Evolutionary conservation across 2,797 vertebrate genomes (phyloP).

Genomic region (Hemibagrus guttatus): DNA sequence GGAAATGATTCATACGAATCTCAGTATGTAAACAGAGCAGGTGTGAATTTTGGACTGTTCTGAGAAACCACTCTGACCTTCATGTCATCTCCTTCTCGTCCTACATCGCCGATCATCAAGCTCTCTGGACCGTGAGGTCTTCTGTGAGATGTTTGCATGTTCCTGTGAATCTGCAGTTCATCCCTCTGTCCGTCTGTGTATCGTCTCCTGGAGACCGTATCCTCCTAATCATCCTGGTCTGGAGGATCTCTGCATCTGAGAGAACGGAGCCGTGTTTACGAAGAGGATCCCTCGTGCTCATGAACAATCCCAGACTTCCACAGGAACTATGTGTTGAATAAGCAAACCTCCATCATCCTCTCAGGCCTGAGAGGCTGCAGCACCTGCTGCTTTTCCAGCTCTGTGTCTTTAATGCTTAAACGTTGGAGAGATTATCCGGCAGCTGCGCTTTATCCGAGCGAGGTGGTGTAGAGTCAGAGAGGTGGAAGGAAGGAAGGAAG

Average conservation of each 20-base stretch:
- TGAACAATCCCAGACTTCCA: conserved; percentile 30
- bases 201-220: conserved; percentile 4
- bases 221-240: neutral
- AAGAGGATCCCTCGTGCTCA: conserved; percentile 13
- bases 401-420: neutral
- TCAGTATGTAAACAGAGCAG: neutral
- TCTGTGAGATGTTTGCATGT: neutral
- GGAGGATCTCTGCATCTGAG: neutral
- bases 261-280: conserved; percentile 35
- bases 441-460: neutral
- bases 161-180: neutral
- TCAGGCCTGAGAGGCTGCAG: neutral
- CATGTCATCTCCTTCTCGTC: neutral
- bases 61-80: neutral
- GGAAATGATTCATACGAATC: neutral
- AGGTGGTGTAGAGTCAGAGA: neutral
- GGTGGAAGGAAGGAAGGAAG: neutral
- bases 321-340: conserved; percentile 30
- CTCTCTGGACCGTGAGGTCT: neutral
- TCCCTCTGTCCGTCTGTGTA: neutral
- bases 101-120: neutral
- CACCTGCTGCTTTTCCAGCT: neutral
- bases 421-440: neutral
- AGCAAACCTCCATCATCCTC: conserved; percentile 23
- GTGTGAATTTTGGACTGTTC: neutral